Conservation (phyloP, 92 coral and sea anemone genomes). For the Virgularia gustaviana region DNA sequence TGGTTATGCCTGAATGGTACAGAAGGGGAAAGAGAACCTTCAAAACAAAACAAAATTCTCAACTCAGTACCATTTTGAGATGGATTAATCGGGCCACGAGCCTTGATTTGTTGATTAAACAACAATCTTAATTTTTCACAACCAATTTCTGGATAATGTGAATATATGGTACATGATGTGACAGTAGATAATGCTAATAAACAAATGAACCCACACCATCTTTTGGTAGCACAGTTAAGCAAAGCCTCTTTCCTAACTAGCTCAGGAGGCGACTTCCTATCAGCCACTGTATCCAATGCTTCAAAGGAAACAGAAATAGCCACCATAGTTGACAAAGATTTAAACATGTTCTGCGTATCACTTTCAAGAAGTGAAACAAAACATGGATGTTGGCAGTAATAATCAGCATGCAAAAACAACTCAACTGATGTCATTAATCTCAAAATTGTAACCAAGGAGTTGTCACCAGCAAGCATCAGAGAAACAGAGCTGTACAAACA, state of each 20-base stretch:
- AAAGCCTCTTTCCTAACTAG: neutral
- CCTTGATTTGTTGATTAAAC: neutral
- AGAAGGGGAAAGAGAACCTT: neutral
- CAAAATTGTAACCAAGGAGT: neutral
- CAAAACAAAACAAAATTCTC: neutral
- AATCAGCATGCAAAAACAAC: neutral
- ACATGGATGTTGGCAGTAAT: neutral
- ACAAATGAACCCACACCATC: neutral
- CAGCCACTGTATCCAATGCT: neutral
- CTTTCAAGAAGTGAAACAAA: neutral
- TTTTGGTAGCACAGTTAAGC: neutral
- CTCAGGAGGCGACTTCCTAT: neutral
- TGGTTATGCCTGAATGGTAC: neutral
- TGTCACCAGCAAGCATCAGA: slow-evolving; percentile 2
- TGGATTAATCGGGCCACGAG: neutral
- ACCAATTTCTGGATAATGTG: neutral
- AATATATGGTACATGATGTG: neutral
- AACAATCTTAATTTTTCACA: neutral
- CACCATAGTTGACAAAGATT: neutral
- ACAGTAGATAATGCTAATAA: neutral
- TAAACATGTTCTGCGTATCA: neutral
- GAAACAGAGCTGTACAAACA: neutral
- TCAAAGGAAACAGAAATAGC: neutral
- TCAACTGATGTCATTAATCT: slow-evolving; percentile 5
- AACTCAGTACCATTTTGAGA: neutral